A percentile compares a stretch with the other conserved stretches of the same genome.
phyloP scores from a whole-genome alignment of 2,797 vertebrate genomes.

The Eutrigla gurnardus region DNA sequence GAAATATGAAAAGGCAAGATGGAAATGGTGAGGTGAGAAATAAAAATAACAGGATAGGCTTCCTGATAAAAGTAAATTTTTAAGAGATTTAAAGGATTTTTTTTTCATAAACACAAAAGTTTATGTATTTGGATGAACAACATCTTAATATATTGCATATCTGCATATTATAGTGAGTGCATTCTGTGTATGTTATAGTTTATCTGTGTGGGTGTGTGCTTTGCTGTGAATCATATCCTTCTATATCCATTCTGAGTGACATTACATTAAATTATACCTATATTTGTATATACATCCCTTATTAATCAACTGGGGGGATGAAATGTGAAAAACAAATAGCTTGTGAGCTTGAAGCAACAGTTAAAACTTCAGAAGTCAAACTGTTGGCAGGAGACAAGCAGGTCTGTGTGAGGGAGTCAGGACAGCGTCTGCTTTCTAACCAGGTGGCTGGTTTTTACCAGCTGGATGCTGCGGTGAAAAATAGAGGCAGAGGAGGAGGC shows the following conservation, averaged over 20 bases:
- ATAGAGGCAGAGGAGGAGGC: conserved; percentile 20
- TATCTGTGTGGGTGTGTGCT: conserved; percentile 2
- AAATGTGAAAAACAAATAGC: conserved; percentile 1
- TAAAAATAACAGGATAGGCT: no score
- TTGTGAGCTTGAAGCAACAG: conserved; percentile 14
- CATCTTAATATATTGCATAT: neutral
- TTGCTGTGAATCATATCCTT: neutral
- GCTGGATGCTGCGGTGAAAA: conserved; percentile 41
- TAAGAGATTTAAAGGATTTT: no score
- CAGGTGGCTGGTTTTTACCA: conserved; percentile 36
- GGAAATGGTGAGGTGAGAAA: no score
- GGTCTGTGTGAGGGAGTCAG: conserved; percentile 29
- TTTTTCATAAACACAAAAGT: no score
- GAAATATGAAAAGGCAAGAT: no score
- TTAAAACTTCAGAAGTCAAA: conserved; percentile 40
- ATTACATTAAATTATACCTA: neutral
- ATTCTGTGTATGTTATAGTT: neutral
- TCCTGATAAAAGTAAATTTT: no score
- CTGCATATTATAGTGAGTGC: neutral
- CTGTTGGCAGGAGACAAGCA: conserved; percentile 32
- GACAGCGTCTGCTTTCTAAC: conserved; percentile 33
- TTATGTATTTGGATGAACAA: neutral
- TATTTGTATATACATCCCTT: conserved; percentile 4
- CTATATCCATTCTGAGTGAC: neutral
- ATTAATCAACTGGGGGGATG: conserved; percentile 5